Evolutionary conservation across 1,140 invertebrate genomes (phyloP), one percentile per base, ranked within the genome.

Genomic region (Brachionus manjavacas): DNA sequence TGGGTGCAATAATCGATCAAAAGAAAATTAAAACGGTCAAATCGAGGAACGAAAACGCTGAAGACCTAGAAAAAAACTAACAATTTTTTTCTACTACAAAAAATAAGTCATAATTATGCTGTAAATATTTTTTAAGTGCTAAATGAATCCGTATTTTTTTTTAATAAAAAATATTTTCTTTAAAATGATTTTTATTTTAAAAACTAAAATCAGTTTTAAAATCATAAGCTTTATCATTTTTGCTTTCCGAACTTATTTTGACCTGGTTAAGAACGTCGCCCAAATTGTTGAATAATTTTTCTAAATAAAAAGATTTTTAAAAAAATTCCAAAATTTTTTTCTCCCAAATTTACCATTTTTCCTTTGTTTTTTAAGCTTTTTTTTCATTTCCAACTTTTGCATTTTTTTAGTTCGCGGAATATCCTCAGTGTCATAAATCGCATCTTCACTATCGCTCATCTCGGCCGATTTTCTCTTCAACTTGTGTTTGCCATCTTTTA

Each of bases 321-420:
- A 52, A 31, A 79, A n/a, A 31, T 46, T n/a, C n/a, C n/a, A 8
- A 9, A 46, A 28, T 20, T n/a, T 41, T 39, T 16, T 41, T 68
- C 12, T n/a, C 25, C 0, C 41, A 39, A 72, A 80, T 23, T 64
- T 68, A 64, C 52, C 79, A 46, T 81, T 64, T 68, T 81, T 81
- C 31, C 43, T 60, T 68, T 81, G 35, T 46, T 81, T 81, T 68
- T 81, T 81, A 39, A 68, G 16, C 25, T 64, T 60, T 28, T 81
- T 81, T 68, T 81, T 81, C 35, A 68, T 43, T 81, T 60, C 49
- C 20, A 64, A 43, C 41, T 81, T 81, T 31, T 46, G 52, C 79
- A 64, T 81, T 81, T 66, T 81, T 68, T 81, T 81, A 31, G 79
- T 81, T 39, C 79, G 23, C 20, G 79, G 79, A 20, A 81, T 81